A percentile compares a stretch with the other conserved stretches of the same genome.
phyloP scores from a whole-genome alignment of 2,113 vertebrate species.

The Neodontobutis hainanensis region DNA sequence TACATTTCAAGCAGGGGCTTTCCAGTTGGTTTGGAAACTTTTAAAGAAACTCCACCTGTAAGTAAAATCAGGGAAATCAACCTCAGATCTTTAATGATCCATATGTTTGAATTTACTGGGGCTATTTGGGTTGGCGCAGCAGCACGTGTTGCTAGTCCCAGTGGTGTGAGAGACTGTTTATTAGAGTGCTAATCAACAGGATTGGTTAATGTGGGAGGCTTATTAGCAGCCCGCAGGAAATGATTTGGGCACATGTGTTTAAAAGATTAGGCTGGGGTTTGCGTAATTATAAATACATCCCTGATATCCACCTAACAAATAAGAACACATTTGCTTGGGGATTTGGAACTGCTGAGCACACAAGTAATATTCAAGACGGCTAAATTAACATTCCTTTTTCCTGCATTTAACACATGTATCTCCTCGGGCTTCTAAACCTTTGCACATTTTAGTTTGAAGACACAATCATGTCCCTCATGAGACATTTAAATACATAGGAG shows the following conservation, averaged over 20 bases:
- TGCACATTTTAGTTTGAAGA: constrained; percentile 28
- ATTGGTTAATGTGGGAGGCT: constrained; percentile 64
- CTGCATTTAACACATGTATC: constrained; percentile 42
- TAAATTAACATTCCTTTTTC: constrained; percentile 35
- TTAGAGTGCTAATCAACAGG: constrained; percentile 67
- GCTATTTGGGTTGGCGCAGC: constrained; percentile 63
- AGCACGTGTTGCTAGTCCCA: constrained; percentile 61
- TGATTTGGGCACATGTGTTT: constrained; percentile 67
- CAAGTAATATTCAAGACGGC: constrained; percentile 34
- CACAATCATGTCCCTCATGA: constrained; percentile 29
- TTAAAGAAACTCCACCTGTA: constrained; percentile 71
- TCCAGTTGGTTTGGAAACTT: constrained; percentile 46
- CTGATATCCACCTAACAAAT: constrained; percentile 45
- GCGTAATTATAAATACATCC: constrained; percentile 63
- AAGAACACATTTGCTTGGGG: constrained; percentile 44
- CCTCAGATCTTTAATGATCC: constrained; percentile 60
- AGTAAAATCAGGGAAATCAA: constrained; percentile 47
- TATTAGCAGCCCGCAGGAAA: constrained; percentile 61
- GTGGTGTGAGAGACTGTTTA: constrained; percentile 65
- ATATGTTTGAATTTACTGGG: constrained; percentile 61
- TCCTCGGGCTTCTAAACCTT: constrained; percentile 41
- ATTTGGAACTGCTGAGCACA: constrained; percentile 42
- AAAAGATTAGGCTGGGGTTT: constrained; percentile 61
- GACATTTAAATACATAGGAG: constrained; percentile 35
- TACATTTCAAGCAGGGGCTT: constrained; percentile 44